A percentile compares a stretch with the other conserved stretches of the same genome.
Conservation (phyloP, 2,888 invertebrate species). For the Entomobrya multifasciata region DNA sequence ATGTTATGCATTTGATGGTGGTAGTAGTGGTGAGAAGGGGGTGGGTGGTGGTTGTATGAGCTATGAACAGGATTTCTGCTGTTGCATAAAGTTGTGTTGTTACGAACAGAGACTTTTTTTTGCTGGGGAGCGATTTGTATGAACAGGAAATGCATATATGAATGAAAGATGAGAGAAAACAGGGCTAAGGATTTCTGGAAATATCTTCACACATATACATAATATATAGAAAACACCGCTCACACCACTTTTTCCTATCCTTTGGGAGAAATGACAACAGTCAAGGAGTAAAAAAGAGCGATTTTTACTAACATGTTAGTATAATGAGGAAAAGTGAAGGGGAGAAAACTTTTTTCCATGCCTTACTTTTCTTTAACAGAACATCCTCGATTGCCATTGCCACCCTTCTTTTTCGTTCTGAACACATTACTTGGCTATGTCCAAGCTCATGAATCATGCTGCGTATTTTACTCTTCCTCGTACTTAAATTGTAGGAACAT, state of each 20-base stretch:
- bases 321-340: constrained; percentile 66
- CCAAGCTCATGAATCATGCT: neutral
- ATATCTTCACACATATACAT: constrained; percentile 40
- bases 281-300: constrained; percentile 54
- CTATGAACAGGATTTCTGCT: neutral
- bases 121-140: constrained; percentile 49
- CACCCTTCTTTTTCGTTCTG: constrained; percentile 47
- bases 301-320: constrained; percentile 55
- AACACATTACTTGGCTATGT: constrained; percentile 12
- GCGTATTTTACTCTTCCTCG: constrained; percentile 8
- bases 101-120: constrained; percentile 48
- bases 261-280: constrained; percentile 64
- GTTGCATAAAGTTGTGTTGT: too few species aligned
- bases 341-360: constrained; percentile 53
- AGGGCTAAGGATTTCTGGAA: constrained; percentile 53
- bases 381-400: constrained; percentile 5
- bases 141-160: constrained; percentile 2
- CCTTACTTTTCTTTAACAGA: constrained; percentile 6
- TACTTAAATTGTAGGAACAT: constrained; percentile 10
- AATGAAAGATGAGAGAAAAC: constrained; percentile 35
- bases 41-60: too few species aligned
- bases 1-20: neutral
- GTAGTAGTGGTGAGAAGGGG: too few species aligned
- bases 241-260: constrained; percentile 63
- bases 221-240: neutral